These are phyloP conservation scores for Protodeltote pygarga DNA, from an alignment of 2,888 invertebrate species.

Conservation along the genomic window DNA sequence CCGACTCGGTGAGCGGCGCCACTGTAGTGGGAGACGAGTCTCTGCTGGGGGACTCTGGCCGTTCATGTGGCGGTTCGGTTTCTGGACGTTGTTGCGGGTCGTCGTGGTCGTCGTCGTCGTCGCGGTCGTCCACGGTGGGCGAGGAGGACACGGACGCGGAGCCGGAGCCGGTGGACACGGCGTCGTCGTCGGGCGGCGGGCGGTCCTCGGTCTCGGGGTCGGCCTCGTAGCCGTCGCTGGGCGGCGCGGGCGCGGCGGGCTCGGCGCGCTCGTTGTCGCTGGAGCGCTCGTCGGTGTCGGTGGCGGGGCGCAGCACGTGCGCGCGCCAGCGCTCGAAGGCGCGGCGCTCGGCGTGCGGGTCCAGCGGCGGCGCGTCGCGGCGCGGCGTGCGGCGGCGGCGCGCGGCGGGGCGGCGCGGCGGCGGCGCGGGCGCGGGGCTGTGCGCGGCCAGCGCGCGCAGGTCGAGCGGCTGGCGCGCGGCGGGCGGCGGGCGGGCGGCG, in stretches of 20 bases:
- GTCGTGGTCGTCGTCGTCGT: constrained; percentile 32
- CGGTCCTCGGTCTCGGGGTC: constrained; percentile 20
- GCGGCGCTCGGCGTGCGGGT: constrained; percentile 67
- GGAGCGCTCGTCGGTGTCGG: constrained; percentile 62
- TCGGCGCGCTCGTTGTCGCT: constrained; percentile 44
- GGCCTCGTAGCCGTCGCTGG: constrained; percentile 25
- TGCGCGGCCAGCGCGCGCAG: constrained; percentile 46
- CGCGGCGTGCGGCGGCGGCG: constrained; percentile 54
- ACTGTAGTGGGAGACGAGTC: constrained; percentile 13
- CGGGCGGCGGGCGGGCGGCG: constrained; percentile 75
- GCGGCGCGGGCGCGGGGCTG: constrained; percentile 39
- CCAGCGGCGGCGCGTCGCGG: constrained; percentile 48
- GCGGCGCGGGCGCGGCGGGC: constrained; percentile 29
- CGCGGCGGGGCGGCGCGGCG: constrained; percentile 26
- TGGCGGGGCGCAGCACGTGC: constrained; percentile 61
- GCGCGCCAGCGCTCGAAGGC: constrained; percentile 78
- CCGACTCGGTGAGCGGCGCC: constrained; percentile 22
- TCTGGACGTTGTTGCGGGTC: too few relatives aligned
- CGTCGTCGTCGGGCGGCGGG: constrained; percentile 49
- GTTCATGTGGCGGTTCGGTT: constrained; percentile 3
- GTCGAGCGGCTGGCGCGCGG: constrained; percentile 67
- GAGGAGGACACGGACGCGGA: constrained; percentile 55
- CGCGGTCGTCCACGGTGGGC: constrained; percentile 43
- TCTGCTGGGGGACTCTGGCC: constrained; percentile 13
- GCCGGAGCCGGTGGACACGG: constrained; percentile 57